These are phyloP conservation scores for Corapipo altera DNA, from an alignment of 2,113 vertebrate genomes.

Conservation along the genomic window DNA sequence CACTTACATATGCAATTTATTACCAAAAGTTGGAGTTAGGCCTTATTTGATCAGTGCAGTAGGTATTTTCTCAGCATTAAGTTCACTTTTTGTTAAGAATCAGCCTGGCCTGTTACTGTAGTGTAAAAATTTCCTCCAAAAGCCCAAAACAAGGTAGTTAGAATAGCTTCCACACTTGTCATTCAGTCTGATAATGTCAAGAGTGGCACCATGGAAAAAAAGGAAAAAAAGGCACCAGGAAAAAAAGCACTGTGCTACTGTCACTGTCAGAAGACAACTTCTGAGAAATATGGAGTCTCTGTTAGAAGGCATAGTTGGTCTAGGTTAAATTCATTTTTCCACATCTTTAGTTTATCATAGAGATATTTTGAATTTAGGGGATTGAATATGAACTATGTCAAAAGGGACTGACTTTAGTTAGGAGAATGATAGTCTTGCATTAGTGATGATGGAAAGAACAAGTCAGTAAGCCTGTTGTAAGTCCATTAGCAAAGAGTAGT, in stretches of 20 bases:
- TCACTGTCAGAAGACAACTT: not conserved
- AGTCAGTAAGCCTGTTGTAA: not conserved
- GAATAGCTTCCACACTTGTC: not conserved
- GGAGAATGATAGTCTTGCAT: not conserved
- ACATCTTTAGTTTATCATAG: not conserved
- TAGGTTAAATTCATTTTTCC: not conserved
- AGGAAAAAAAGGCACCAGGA: no score
- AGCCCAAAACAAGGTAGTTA: not conserved
- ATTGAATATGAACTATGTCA: not conserved
- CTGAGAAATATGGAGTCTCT: not conserved
- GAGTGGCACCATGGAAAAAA: not conserved
- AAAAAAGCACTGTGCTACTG: not conserved
- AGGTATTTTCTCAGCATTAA: not conserved
- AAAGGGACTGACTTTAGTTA: not conserved
- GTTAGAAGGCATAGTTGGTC: not conserved
- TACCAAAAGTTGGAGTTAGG: not conserved
- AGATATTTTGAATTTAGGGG: not conserved
- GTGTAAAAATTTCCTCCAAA: not conserved
- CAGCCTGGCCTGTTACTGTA: not conserved
- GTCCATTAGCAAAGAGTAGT: not conserved
- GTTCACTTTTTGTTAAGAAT: not conserved
- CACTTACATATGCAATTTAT: slow-evolving; percentile 17
- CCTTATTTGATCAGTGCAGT: not conserved
- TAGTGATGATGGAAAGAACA: not conserved
- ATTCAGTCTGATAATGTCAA: not conserved